Evolutionary conservation across 2,888 invertebrate species (phyloP).

Genomic region (Timandra comae): DNA sequence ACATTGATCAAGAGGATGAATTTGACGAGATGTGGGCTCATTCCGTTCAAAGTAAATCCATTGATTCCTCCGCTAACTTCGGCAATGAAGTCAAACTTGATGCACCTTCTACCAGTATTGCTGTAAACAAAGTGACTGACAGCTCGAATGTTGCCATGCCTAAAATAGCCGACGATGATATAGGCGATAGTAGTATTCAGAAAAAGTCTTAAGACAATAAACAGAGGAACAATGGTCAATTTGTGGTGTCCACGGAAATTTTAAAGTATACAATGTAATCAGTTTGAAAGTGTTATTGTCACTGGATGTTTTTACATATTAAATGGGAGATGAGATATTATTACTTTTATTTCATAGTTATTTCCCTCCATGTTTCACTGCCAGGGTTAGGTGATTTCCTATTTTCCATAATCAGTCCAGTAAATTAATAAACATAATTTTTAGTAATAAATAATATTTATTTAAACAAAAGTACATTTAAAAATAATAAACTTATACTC

Average conservation of each 20-base stretch:
- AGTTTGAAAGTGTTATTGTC: too few relatives aligned
- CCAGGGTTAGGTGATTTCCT: too few relatives aligned
- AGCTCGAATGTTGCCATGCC: constrained; percentile 32
- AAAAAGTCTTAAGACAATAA: constrained; percentile 57
- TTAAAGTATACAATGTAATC: too few relatives aligned
- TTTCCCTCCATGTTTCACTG: too few relatives aligned
- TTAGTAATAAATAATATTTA: too few relatives aligned
- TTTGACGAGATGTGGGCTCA: constrained; percentile 72
- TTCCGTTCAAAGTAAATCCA: constrained; percentile 40
- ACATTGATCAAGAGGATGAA: constrained; percentile 47
- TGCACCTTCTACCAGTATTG: constrained; percentile 9
- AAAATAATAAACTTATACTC: too few relatives aligned
- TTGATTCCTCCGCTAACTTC: constrained; percentile 51
- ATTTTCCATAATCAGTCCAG: too few relatives aligned
- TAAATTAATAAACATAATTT: too few relatives aligned
- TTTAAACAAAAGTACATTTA: too few relatives aligned
- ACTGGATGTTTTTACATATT: too few relatives aligned
- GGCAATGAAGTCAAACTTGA: constrained; percentile 40
- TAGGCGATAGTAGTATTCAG: constrained; percentile 45
- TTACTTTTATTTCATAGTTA: too few relatives aligned
- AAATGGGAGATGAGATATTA: too few relatives aligned
- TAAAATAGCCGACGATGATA: constrained; percentile 33
- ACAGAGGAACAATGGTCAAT: constrained; percentile 3
- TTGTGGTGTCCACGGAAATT: background rate
- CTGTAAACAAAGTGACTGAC: constrained; percentile 43